Conservation (phyloP, 23 tunicate genomes). For the Clavelina lepadiformis region DNA sequence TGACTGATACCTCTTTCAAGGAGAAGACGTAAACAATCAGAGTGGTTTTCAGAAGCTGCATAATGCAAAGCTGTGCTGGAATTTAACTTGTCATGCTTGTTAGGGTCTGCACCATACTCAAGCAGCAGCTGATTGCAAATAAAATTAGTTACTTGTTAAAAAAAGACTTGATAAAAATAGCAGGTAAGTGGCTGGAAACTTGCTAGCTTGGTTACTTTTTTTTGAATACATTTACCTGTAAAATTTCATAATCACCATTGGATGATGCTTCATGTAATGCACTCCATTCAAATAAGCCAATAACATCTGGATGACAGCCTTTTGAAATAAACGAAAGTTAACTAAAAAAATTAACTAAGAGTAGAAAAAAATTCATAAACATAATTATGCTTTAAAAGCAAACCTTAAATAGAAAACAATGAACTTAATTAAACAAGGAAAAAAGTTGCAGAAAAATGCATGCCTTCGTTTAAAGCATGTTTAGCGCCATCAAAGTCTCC, state of each 20-base stretch:
- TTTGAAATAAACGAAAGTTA: background rate
- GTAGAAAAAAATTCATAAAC: background rate
- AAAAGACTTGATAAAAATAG: too few species aligned
- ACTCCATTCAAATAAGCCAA: constrained; percentile 82
- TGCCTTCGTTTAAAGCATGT: constrained; percentile 48
- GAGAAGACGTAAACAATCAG: constrained; percentile 35
- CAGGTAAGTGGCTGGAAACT: too few species aligned
- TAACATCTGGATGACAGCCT: constrained; percentile 65
- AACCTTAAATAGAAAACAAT: background rate
- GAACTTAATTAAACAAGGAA: background rate
- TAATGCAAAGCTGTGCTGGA: constrained; percentile 70
- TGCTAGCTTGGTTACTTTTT: too few species aligned
- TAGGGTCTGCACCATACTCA: constrained; percentile 38
- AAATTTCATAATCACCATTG: constrained; percentile 61
- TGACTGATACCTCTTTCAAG: constrained; percentile 19
- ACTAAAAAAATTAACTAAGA: background rate
- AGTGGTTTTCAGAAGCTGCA: constrained; percentile 57
- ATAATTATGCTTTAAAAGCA: background rate
- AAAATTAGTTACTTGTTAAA: too few species aligned
- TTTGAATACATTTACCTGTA: constrained; percentile 45
- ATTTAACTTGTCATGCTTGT: constrained; percentile 39
- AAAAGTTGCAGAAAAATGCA: background rate
- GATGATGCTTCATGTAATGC: constrained; percentile 70
- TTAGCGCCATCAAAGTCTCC: constrained; percentile 43
- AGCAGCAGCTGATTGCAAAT: constrained; percentile 31